Evolutionary conservation across 2,888 invertebrate genomes (phyloP).

Genomic region (Drosophila lutescens): DNA sequence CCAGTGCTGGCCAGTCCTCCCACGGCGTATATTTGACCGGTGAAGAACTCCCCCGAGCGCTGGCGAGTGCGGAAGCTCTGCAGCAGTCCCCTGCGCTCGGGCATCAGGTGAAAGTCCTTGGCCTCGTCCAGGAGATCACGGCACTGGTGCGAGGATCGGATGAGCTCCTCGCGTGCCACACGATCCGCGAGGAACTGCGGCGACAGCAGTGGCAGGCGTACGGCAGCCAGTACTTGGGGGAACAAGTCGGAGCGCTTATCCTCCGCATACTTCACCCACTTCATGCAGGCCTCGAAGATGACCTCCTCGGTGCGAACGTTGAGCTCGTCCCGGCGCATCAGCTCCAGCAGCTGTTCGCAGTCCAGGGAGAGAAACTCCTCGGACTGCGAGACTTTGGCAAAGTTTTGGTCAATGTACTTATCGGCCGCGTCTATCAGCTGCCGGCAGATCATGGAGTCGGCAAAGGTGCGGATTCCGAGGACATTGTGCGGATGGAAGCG

Average conservation of each 20-base stretch:
- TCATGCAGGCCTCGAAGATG: constrained; percentile 93
- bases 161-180: constrained; percentile 91
- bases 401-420: constrained; percentile 89
- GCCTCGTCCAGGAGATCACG: constrained; percentile 95
- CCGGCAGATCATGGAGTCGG: constrained; percentile 90
- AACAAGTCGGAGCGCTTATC: constrained; percentile 86
- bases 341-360: constrained; percentile 87
- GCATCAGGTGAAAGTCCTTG: constrained; percentile 94
- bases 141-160: constrained; percentile 91
- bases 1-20: constrained; percentile 93
- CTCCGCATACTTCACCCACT: constrained; percentile 90
- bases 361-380: constrained; percentile 89
- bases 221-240: constrained; percentile 89
- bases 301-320: constrained; percentile 91
- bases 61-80: constrained; percentile 90
- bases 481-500: constrained; percentile 93
- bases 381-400: constrained; percentile 89
- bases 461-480: constrained; percentile 91
- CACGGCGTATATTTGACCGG: constrained; percentile 93
- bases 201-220: constrained; percentile 91
- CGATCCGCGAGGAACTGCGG: constrained; percentile 92
- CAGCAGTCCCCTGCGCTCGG: constrained; percentile 90
- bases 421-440: constrained; percentile 90
- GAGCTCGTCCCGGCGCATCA: constrained; percentile 91
- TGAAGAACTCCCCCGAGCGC: constrained; percentile 89